These are phyloP conservation scores for Caenorhabditis inopinata DNA, from an alignment of 1,140 invertebrate species.

Conservation along the genomic window DNA sequence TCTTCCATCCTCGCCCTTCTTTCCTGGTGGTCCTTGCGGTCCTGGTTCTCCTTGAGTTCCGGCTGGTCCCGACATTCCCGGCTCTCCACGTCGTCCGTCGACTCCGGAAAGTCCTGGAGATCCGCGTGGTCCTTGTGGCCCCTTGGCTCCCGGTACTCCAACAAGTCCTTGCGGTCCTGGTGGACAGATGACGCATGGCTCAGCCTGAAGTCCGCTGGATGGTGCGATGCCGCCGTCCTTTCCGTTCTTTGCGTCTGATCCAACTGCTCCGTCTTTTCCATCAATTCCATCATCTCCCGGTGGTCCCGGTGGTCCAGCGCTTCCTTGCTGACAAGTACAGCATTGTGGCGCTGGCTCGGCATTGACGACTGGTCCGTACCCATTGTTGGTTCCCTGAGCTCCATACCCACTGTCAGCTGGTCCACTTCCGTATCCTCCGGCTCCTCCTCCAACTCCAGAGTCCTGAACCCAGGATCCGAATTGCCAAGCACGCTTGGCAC, in stretches of 20 bases:
- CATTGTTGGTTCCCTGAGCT: conserved; percentile 35
- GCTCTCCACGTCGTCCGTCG: conserved; percentile 49
- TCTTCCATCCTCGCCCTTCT: conserved; percentile 50
- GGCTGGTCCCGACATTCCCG: conserved; percentile 51
- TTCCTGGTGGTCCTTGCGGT: conserved; percentile 46
- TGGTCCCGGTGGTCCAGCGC: conserved; percentile 48
- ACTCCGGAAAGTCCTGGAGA: conserved; percentile 47
- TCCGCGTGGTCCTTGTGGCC: conserved; percentile 52
- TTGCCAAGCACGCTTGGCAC: conserved; percentile 51
- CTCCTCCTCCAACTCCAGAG: conserved; percentile 50
- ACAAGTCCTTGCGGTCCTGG: conserved; percentile 48
- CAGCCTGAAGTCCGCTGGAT: conserved; percentile 42
- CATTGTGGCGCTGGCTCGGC: conserved; percentile 49
- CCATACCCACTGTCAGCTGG: conserved; percentile 4
- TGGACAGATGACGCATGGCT: conserved; percentile 54
- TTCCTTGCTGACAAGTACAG: conserved; percentile 53
- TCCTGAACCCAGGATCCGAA: conserved; percentile 56
- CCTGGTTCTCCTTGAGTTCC: conserved; percentile 49
- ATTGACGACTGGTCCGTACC: conserved; percentile 53
- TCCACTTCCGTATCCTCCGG: conserved; percentile 34
- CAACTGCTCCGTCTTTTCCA: conserved; percentile 49
- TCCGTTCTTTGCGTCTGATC: conserved; percentile 43
- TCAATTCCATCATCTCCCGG: conserved; percentile 52
- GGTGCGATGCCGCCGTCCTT: conserved; percentile 43
- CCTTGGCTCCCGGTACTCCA: conserved; percentile 50